Base-by-base conservation (phyloP, 2,888 invertebrate species). In the Lasioglossum calceatum region DNA sequence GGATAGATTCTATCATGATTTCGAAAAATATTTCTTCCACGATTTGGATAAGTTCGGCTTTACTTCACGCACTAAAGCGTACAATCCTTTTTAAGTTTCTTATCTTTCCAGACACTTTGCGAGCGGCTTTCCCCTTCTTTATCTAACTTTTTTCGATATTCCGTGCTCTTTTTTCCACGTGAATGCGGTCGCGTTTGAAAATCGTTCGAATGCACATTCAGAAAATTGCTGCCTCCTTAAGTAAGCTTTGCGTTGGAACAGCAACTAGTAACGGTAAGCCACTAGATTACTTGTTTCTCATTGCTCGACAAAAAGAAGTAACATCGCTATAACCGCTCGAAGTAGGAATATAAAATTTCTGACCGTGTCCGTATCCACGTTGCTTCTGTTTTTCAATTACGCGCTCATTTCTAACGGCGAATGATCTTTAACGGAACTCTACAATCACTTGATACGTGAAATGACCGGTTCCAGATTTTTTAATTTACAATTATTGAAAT, bases 201-300 rank as follows among this genome's bases (percentile, higher is more conserved):
- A 84, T 81, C 83, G 61, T 42, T 77, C n/a, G 27, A 36, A 72
- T 50, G 32, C 64, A 76, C 50, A 71, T 71, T 61, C n/a, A 32
- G 61, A 27, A 84, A 76, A 84, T 81, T 81, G 81, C 76, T 39
- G 47, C 14, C 32, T 8, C 50, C 19, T 71, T 83, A 81, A 81
- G 71, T 44, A 84, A 84, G 61, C 64, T 47, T 72, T 75, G 23
- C 42, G 23, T 36, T 36, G 70, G 23, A 27, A 54, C 32, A 50
- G 83, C 32, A 71, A 84, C 67, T 74, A 73, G 79, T 74, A 80
- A 70, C 39, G 32, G 23, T 74, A 32, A 32, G 36, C 54, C 23
- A 32, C 32, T 19, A 50, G 75, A 81, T 81, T 81, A 50, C 58
- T 75, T 39, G 50, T 50, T 71, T 71, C 5, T 12, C 39, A 27